A percentile compares a stretch with the other conserved stretches of the same genome.
Conservation (phyloP, 2,797 vertebrate species). For the Vultur gryphus region DNA sequence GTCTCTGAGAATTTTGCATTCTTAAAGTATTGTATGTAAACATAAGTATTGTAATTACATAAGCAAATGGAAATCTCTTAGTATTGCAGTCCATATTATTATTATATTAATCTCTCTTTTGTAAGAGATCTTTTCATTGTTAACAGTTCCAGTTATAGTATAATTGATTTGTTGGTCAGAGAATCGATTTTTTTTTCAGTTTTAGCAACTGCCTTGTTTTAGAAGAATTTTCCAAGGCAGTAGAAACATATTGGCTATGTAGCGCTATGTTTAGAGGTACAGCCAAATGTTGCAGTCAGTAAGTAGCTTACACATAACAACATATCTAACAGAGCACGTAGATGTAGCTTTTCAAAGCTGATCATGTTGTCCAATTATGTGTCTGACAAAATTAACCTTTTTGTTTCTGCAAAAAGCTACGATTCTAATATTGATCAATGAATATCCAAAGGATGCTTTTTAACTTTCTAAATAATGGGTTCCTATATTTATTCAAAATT, state of each 20-base stretch:
- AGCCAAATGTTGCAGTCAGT: neutral
- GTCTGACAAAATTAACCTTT: neutral
- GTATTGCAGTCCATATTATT: neutral
- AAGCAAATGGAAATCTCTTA: neutral
- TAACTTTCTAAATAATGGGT: neutral
- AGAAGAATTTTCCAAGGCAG: neutral
- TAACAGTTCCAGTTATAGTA: neutral
- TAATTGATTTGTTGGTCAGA: neutral
- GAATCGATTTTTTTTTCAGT: neutral
- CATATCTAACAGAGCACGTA: neutral
- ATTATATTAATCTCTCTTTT: neutral
- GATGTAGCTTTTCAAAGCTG: neutral
- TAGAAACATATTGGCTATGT: neutral
- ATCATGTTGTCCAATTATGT: neutral
- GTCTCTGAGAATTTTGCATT: neutral
- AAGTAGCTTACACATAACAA: neutral
- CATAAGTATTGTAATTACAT: neutral
- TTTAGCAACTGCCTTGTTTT: neutral
- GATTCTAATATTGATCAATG: neutral
- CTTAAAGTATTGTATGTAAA: neutral
- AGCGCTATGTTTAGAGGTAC: neutral
- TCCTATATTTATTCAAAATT: neutral
- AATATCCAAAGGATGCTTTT: neutral
- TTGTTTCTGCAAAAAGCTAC: neutral
- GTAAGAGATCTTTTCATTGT: neutral